Base-by-base conservation (phyloP, 2,888 invertebrate genomes). In the Drosophila anceps region DNA sequence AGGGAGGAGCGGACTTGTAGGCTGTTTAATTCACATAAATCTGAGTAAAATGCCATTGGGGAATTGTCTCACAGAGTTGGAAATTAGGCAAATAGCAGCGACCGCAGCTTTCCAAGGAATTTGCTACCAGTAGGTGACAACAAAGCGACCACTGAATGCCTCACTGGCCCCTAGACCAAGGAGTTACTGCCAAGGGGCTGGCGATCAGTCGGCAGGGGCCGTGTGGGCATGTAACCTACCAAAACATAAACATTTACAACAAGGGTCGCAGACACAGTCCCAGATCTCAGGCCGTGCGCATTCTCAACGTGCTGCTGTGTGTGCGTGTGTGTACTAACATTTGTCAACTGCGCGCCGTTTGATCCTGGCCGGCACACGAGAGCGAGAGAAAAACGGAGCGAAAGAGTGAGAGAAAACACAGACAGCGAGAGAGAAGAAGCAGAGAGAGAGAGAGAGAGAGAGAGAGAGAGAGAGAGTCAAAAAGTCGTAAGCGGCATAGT, bases 11-110 rank as follows among this genome's bases (percentile, higher is more conserved):
- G 46, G 43, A 37, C 31, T 68, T 58, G 54, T 55, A 44, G 75
- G 72, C 88, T 80, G 87, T 84, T 91, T 90, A 88, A 91, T 89
- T 81, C 87, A 86, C 90, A 90, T 90, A 90, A 90, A 90, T 90
- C 85, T 74, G 78, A 73, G 84, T 82, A 81, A 91, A 91, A 79
- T 84, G 83, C 90, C 90, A 82, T 87, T 90, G 84, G 90, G 91
- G 88, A 86, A 91, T 91, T 81, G 88, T 81, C 61, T 69, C 67
- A 57, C 44, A 48, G 64, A 58, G 67, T 57, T 73, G 69, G 84
- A 88, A 84, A 84, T 84, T 88, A 88, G 89, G 85, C 89, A 86
- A 86, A 85, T 86, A 79, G 72, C 59, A 73, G 79, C 58, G 74
- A 68, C 73, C 69, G 46, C 75, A 75, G 78, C 81, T 80, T 88